Evolutionary conservation across 2,888 invertebrate genomes (phyloP).

Genomic region (Alentia gelatinosa): DNA sequence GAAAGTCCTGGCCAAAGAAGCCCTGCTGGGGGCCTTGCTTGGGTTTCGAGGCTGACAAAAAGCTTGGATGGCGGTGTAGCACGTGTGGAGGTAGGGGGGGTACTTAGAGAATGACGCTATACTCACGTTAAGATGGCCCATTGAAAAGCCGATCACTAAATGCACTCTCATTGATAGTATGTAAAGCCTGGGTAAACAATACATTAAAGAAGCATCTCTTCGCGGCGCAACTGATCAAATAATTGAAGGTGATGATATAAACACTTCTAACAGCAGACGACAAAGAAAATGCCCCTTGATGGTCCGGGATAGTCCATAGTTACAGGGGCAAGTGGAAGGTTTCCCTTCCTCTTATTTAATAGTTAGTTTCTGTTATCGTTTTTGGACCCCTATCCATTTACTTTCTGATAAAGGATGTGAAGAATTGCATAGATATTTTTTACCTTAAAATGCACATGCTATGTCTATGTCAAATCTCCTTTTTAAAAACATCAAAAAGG

Average conservation of each 20-base stretch:
- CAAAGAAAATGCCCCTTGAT: neutral
- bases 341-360: neutral
- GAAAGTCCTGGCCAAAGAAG: neutral
- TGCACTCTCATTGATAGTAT: conserved; percentile 44
- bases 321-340: neutral
- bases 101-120: neutral
- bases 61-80: neutral
- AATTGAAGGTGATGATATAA: conserved; percentile 29
- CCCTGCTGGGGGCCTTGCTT: neutral
- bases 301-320: neutral
- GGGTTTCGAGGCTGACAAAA: neutral
- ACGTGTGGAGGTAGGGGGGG: neutral
- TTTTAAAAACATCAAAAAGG: too few species aligned
- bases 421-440: too few species aligned
- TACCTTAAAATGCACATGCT: too few species aligned
- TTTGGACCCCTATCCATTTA: too few species aligned
- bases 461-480: too few species aligned
- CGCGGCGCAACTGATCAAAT: conserved; percentile 20
- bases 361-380: too few species aligned
- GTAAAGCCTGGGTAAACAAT: conserved; percentile 35
- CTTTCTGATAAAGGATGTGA: too few species aligned
- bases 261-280: conserved; percentile 5
- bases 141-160: conserved; percentile 40
- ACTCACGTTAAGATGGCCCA: neutral
- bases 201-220: conserved; percentile 6